A percentile compares a stretch with the other conserved stretches of the same genome.
Conservation (phyloP, 2,888 invertebrate genomes). For the Papilio gigon region DNA sequence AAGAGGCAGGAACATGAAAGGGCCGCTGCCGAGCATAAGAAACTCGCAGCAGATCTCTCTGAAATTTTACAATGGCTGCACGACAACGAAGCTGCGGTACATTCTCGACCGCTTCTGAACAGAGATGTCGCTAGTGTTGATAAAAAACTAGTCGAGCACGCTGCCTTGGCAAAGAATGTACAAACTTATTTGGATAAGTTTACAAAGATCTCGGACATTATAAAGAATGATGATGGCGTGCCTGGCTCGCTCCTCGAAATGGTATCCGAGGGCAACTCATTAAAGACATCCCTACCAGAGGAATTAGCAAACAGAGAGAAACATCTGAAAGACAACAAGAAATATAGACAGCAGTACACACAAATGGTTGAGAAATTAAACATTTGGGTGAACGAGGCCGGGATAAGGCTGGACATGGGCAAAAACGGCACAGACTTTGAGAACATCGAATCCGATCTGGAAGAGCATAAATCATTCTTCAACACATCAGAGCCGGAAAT, state of each 20-base stretch:
- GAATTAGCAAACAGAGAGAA: slow-evolving; percentile 91
- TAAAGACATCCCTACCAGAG: slow-evolving; percentile 89
- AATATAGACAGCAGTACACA: slow-evolving; percentile 89
- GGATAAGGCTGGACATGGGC: slow-evolving; percentile 87
- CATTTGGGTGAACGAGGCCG: slow-evolving; percentile 92
- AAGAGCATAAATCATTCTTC: slow-evolving; percentile 94
- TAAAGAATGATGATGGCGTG: slow-evolving; percentile 89
- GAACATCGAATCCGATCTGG: slow-evolving; percentile 90
- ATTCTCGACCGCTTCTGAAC: slow-evolving; percentile 91
- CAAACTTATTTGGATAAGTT: slow-evolving; percentile 87
- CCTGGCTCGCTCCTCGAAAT: slow-evolving; percentile 91
- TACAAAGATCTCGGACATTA: slow-evolving; percentile 85
- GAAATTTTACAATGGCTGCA: slow-evolving; percentile 92
- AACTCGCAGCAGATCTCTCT: slow-evolving; percentile 91
- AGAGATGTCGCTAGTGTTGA: slow-evolving; percentile 91
- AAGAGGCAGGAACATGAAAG: slow-evolving; percentile 94
- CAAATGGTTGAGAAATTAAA: slow-evolving; percentile 89
- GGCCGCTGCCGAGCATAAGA: slow-evolving; percentile 93
- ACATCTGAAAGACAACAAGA: slow-evolving; percentile 90
- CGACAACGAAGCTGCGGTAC: slow-evolving; percentile 89
- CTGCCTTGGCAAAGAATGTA: slow-evolving; percentile 85
- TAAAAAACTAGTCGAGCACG: slow-evolving; percentile 90
- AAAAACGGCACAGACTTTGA: slow-evolving; percentile 95
- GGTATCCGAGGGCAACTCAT: slow-evolving; percentile 91
- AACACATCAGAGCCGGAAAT: slow-evolving; percentile 88